These are phyloP conservation scores for Pitangus sulphuratus DNA, from an alignment of 2,797 vertebrate genomes.

Conservation along the genomic window DNA sequence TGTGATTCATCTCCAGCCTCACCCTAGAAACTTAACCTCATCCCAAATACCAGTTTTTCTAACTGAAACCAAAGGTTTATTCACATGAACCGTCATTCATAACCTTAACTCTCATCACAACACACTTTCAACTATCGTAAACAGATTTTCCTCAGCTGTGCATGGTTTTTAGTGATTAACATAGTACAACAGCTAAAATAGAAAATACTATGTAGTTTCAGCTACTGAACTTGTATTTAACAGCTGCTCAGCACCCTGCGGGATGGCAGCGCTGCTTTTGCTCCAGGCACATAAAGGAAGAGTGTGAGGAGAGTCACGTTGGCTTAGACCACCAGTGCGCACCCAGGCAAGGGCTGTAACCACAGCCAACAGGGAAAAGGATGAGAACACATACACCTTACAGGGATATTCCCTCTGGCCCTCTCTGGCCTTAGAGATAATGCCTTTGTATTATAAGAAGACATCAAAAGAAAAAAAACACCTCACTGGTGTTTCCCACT, in stretches of 20 bases:
- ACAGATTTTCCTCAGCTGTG: neutral
- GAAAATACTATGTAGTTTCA: neutral
- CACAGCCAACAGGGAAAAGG: neutral
- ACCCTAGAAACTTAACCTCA: slow-evolving; percentile 51
- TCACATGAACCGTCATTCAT: neutral
- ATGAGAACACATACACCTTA: neutral
- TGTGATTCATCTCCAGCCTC: slow-evolving; percentile 41
- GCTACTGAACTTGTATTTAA: neutral
- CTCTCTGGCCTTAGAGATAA: neutral
- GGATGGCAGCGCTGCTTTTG: neutral
- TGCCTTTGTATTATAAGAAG: neutral
- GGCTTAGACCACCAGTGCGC: neutral
- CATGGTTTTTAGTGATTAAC: neutral
- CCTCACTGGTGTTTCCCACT: neutral
- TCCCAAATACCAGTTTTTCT: neutral
- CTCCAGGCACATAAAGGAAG: neutral
- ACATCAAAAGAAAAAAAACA: neutral
- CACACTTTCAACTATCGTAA: neutral
- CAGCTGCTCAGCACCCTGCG: neutral
- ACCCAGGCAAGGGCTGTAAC: neutral
- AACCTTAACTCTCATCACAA: neutral
- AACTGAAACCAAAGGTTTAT: neutral
- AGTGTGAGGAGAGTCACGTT: neutral
- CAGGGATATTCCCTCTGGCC: neutral
- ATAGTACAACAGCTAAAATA: neutral